Evolutionary conservation across 2,888 invertebrate species (phyloP).

Genomic region (Rhamphomyia laevipes): DNA sequence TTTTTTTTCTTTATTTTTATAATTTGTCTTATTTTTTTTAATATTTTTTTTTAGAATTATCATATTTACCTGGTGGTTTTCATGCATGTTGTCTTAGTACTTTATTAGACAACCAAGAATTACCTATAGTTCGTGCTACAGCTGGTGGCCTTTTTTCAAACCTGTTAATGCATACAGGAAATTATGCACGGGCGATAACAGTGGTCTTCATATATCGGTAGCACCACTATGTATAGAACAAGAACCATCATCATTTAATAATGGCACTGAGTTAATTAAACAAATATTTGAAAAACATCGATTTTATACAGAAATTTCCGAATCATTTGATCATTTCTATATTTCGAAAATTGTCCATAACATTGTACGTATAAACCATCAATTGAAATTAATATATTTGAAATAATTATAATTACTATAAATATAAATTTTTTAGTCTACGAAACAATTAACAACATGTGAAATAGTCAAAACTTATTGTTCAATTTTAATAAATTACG

Average conservation of each 20-base stretch:
- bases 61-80: slow-evolving; percentile 31
- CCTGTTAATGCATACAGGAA: slow-evolving; percentile 18
- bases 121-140: slow-evolving; percentile 26
- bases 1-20: background rate
- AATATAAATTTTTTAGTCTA: background rate
- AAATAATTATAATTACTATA: background rate
- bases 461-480: slow-evolving; percentile 13
- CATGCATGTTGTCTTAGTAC: slow-evolving; percentile 32
- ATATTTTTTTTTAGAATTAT: slow-evolving; percentile 19
- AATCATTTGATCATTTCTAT: slow-evolving; percentile 11
- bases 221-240: slow-evolving; percentile 10
- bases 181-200: background rate
- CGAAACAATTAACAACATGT: slow-evolving; percentile 9
- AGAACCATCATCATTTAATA: slow-evolving; percentile 1
- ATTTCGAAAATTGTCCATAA: slow-evolving; percentile 2
- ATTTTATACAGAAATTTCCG: slow-evolving; percentile 8
- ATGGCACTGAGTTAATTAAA: slow-evolving; percentile 9
- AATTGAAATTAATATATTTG: too few species aligned
- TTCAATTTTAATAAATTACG: slow-evolving; percentile 12
- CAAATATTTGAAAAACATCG: slow-evolving; percentile 11
- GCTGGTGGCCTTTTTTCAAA: slow-evolving; percentile 27
- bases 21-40: background rate
- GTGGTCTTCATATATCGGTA: slow-evolving; percentile 4
- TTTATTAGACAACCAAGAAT: slow-evolving; percentile 26
- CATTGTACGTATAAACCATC: background rate